phyloP scores from a whole-genome alignment of 2,888 invertebrate species.

The Calameuta filiformis region DNA sequence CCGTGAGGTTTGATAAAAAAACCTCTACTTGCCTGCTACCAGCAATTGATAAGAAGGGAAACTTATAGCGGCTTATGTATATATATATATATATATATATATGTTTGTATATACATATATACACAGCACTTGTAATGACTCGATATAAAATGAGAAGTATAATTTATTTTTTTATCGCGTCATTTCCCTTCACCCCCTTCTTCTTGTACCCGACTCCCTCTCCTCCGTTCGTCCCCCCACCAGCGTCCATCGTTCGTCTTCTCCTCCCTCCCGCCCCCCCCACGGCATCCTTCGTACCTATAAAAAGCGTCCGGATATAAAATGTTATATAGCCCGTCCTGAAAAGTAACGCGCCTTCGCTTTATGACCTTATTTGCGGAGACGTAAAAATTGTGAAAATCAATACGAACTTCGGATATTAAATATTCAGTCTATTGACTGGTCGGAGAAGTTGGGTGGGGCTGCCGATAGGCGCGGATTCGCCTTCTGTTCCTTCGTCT shows the following conservation, averaged over 20 bases:
- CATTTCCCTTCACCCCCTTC: conserved; percentile 43
- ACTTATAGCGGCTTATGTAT: not conserved
- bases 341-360: conserved; percentile 61
- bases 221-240: not conserved
- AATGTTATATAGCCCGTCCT: conserved; percentile 62
- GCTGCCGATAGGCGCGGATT: conserved; percentile 23
- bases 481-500: not conserved
- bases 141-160: conserved; percentile 50
- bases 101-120: not conserved
- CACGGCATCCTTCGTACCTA: conserved; percentile 23
- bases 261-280: not conserved
- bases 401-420: conserved; percentile 65
- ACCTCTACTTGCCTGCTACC: not conserved
- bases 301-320: conserved; percentile 62
- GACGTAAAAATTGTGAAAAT: conserved; percentile 66
- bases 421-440: conserved; percentile 65
- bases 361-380: conserved; percentile 65
- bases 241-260: not conserved
- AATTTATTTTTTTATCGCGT: conserved; percentile 49
- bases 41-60: not conserved
- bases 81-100: not conserved
- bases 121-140: conserved; percentile 40
- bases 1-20: conserved; percentile 16
- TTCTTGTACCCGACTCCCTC: not conserved
- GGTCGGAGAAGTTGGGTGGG: conserved; percentile 53